These are phyloP conservation scores for Neuroterus valhalla DNA, from an alignment of 1,140 invertebrate species.

Conservation along the genomic window DNA sequence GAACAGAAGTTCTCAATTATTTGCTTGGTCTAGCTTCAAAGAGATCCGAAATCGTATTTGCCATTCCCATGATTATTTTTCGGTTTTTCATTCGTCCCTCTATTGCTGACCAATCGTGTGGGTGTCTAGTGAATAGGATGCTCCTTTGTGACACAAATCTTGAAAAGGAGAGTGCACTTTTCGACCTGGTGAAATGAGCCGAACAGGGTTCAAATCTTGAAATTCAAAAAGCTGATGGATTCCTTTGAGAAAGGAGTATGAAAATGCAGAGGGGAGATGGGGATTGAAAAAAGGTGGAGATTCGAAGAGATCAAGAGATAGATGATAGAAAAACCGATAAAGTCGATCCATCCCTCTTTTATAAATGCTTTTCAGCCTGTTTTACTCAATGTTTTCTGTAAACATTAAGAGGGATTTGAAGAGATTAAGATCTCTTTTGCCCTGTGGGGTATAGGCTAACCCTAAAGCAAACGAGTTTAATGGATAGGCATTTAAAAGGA, in stretches of 20 bases:
- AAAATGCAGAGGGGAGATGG: background rate
- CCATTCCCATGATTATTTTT: conserved; percentile 67
- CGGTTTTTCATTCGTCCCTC: conserved; percentile 41
- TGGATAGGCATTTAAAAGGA: conserved; percentile 33
- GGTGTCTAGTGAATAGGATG: conserved; percentile 54
- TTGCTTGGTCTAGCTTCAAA: conserved; percentile 47
- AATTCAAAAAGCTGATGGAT: background rate
- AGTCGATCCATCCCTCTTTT: conserved; percentile 24
- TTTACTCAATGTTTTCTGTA: conserved; percentile 12
- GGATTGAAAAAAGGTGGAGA: background rate
- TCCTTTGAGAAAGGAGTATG: background rate
- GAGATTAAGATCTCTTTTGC: conserved; percentile 16
- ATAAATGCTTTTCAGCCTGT: background rate
- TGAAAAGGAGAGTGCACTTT: conserved; percentile 55
- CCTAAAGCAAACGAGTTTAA: no score
- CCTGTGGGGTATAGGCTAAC: background rate
- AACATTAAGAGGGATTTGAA: conserved; percentile 19
- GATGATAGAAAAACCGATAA: conserved; percentile 21
- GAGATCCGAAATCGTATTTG: conserved; percentile 60
- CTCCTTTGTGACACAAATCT: conserved; percentile 52
- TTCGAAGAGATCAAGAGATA: conserved; percentile 27
- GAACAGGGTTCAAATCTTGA: conserved; percentile 55
- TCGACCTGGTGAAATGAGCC: conserved; percentile 63
- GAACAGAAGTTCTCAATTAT: conserved; percentile 48
- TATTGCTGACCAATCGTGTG: conserved; percentile 59